A percentile compares a stretch with the other conserved stretches of the same genome.
phyloP scores from a whole-genome alignment of 2,113 vertebrate species.

The Sinocyclocheilus anshuiensis region DNA sequence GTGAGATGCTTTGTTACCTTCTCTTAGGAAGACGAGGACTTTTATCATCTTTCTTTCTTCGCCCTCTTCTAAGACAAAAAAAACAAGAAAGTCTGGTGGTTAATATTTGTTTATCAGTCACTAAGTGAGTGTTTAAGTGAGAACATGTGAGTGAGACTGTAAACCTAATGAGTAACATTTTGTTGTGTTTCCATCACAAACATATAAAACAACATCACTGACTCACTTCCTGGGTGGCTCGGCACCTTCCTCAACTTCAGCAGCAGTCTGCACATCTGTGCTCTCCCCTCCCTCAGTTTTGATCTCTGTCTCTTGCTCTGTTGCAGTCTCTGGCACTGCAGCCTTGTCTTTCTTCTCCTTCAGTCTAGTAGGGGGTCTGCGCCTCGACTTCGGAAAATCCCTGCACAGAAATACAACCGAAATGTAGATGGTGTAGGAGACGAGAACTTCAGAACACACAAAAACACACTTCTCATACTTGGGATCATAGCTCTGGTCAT shows the following conservation, averaged over 20 bases:
- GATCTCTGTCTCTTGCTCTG: slow-evolving; percentile 76
- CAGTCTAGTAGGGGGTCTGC: slow-evolving; percentile 79
- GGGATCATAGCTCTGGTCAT: slow-evolving; percentile 94
- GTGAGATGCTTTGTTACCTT: slow-evolving; percentile 73
- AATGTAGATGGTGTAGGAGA: neutral
- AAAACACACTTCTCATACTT: slow-evolving; percentile 81
- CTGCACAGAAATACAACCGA: slow-evolving; percentile 62
- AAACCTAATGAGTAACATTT: neutral
- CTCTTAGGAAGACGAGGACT: slow-evolving; percentile 93
- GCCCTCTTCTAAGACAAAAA: slow-evolving; percentile 78
- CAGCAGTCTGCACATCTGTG: slow-evolving; percentile 87
- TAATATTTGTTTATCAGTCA: neutral
- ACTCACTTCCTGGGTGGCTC: slow-evolving; percentile 94
- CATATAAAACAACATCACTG: neutral
- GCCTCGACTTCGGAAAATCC: slow-evolving; percentile 84
- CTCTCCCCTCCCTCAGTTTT: slow-evolving; percentile 73
- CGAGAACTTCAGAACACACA: neutral
- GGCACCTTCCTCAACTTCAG: slow-evolving; percentile 82
- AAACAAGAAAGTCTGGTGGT: neutral
- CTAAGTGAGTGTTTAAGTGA: neutral
- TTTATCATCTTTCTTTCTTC: slow-evolving; percentile 96
- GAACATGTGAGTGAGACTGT: neutral
- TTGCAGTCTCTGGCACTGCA: slow-evolving; percentile 60
- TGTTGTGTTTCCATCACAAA: neutral
- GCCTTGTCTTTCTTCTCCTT: slow-evolving; percentile 82